phyloP scores from a whole-genome alignment of 2,797 vertebrate genomes.

The Myotis vivesi region DNA sequence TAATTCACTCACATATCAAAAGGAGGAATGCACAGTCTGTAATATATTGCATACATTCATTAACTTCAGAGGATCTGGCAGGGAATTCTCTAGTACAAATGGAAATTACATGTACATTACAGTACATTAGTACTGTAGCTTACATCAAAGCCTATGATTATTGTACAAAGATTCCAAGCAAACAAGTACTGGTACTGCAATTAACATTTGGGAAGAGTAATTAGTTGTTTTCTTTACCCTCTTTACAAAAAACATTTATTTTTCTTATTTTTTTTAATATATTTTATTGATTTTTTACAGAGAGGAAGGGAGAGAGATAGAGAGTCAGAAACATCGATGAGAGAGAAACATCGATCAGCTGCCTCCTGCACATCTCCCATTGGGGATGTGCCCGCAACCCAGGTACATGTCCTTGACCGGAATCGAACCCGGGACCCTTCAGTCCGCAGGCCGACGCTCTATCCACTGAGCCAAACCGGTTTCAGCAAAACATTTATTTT shows the following conservation, averaged over 20 bases:
- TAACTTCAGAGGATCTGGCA: conserved; percentile 64
- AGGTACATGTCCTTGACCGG: no score
- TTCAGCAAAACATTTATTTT: conserved; percentile 69
- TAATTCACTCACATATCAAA: conserved; percentile 45
- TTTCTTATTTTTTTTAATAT: no score
- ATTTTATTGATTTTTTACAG: no score
- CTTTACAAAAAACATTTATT: conserved; percentile 60
- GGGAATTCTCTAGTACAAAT: conserved; percentile 39
- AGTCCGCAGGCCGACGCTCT: no score
- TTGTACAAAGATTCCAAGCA: conserved; percentile 62
- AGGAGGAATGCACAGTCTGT: conserved; percentile 61
- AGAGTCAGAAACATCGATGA: no score
- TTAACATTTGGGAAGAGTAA: conserved; percentile 69
- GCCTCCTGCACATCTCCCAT: no score
- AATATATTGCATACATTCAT: conserved; percentile 60
- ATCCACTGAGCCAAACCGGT: no score
- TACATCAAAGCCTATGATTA: conserved; percentile 47
- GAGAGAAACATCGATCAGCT: no score
- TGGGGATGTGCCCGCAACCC: no score
- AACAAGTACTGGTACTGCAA: conserved; percentile 55
- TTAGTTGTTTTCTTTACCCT: conserved; percentile 51
- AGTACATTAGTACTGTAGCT: conserved; percentile 37
- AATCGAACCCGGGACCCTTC: no score
- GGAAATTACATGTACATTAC: conserved; percentile 55
- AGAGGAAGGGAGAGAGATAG: no score